Base-by-base conservation (phyloP, 2,113 vertebrate genomes). In the Hirundichthys speculiger region DNA sequence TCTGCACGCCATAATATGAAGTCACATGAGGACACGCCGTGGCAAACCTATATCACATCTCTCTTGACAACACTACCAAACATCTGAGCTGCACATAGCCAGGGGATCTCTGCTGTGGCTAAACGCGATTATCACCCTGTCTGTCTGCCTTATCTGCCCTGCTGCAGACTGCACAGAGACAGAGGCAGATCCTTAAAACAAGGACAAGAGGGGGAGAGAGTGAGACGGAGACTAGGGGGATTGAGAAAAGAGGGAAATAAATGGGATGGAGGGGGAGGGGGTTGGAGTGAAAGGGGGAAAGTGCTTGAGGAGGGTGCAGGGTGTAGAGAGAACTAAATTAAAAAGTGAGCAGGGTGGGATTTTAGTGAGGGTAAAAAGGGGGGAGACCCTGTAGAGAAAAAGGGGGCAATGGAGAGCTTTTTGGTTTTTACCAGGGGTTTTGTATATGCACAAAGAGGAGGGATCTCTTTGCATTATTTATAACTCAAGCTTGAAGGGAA, bases 401-500 rank as follows among this genome's bases (percentile, higher is more conserved):
- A 45, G 27, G 13, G 40, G 54, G 22, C 24, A 61, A 63, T 12
- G 14, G n/a, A 38, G 47, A 3, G 20, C 27, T 58, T 72, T 45
- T 72, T 42, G 16, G 74, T 45, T 80, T 69, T 56, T 74, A 80
- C 52, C 63, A 53, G 51, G 46, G 75, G 34, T 65, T 82, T 55
- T 76, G 64, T 49, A 53, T 40, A 60, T 60, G 52, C 34, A 49
- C 0, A 66, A 22, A 27, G 30, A 62, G 55, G 42, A 56, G 73
- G 80, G 15, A 54, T 56, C 50, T 50, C 56, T 70, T 58, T 90
- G 77, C 86, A 90, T 90, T 89, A 92, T 92, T 92, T 83, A 91
- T 82, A 70, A 62, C 54, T 61, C 61, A 73, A 65, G 80, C 72
- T 74, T 41, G 61, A 53, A 69, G 61, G 79, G 66, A 73, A 74